Evolutionary conservation across 2,888 invertebrate genomes (phyloP).

Genomic region (Xestia xanthographa): DNA sequence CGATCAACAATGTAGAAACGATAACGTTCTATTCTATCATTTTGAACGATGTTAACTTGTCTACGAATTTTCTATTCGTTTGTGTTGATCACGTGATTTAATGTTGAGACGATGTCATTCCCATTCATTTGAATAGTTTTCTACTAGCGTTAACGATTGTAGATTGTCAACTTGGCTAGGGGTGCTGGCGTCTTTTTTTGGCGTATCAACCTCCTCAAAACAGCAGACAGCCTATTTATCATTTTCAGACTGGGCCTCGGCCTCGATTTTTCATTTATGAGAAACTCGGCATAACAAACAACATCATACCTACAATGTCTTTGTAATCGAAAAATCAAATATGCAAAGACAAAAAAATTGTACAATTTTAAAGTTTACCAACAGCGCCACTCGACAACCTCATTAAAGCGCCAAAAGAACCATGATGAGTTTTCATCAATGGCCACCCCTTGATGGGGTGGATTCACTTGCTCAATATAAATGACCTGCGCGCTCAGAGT

Average conservation of each 20-base stretch:
- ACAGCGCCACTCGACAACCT: background rate
- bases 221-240: background rate
- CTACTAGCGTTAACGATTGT: too few species aligned
- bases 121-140: too few species aligned
- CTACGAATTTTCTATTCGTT: too few species aligned
- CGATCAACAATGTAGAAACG: too few species aligned
- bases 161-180: too few species aligned
- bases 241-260: background rate
- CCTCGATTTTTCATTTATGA: background rate
- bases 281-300: background rate
- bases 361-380: too few species aligned
- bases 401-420: background rate
- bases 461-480: slow-evolving; percentile 3
- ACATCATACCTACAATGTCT: background rate
- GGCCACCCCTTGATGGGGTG: background rate
- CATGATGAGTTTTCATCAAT: background rate
- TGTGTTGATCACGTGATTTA: too few species aligned
- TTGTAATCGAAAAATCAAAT: background rate
- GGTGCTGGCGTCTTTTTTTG: background rate
- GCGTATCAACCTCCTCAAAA: background rate
- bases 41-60: too few species aligned
- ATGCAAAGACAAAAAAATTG: background rate
- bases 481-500: slow-evolving; percentile 2
- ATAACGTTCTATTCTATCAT: too few species aligned
- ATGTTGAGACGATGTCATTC: too few species aligned